Evolutionary conservation across 2,888 invertebrate species (phyloP).

Genomic region (Falcaria lacertinaria): DNA sequence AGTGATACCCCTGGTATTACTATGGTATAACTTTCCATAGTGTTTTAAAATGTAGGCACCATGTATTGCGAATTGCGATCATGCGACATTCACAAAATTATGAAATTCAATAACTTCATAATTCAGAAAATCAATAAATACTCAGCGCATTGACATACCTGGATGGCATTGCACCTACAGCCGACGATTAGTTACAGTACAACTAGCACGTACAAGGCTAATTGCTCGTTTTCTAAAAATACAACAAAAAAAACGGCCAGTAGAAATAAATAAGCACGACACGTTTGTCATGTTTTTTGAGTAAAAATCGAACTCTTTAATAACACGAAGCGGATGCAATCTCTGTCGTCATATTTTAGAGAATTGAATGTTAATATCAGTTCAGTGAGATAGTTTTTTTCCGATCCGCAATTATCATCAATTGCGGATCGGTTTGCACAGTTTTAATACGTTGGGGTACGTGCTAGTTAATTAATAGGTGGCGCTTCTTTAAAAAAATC

Average conservation of each 20-base stretch:
- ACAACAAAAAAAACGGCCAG: constrained; percentile 21
- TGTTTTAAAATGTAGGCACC: no score
- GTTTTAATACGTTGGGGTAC: constrained; percentile 34
- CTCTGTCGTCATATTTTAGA: not conserved
- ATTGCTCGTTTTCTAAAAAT: constrained; percentile 29
- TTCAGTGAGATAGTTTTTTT: no score
- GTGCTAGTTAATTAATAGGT: constrained; percentile 58
- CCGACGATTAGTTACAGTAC: constrained; percentile 41
- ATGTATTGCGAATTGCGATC: no score
- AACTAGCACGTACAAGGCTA: constrained; percentile 21
- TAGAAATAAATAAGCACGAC: constrained; percentile 13
- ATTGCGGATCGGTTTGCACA: constrained; percentile 17
- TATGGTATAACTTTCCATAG: no score
- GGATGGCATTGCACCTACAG: constrained; percentile 16
- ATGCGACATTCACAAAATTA: no score
- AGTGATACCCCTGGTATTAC: no score
- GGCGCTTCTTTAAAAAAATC: constrained; percentile 43
- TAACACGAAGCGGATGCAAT: constrained; percentile 9
- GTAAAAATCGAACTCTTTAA: constrained; percentile 10
- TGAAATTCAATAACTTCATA: not conserved
- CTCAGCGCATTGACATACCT: not conserved
- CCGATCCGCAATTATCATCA: no score
- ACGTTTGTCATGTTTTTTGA: constrained; percentile 18
- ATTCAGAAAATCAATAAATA: not conserved
- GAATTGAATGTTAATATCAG: not conserved